Evolutionary conservation across 2,113 vertebrate genomes (phyloP).

Genomic region (Seriola aureovittata): DNA sequence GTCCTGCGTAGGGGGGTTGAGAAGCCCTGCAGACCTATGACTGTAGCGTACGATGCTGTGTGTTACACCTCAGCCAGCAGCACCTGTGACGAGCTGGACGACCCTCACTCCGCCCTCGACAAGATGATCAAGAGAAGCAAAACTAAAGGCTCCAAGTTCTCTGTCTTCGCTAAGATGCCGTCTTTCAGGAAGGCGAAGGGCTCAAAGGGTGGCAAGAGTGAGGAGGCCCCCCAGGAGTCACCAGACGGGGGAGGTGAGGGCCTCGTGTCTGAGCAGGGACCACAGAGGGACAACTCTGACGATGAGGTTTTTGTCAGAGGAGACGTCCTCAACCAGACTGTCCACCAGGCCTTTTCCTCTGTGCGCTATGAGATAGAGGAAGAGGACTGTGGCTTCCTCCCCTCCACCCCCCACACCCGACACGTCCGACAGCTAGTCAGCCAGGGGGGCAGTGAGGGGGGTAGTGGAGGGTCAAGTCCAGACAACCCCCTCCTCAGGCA

Average conservation of each 20-base stretch:
- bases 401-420: slow-evolving; percentile 31
- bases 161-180: slow-evolving; percentile 85
- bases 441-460: slow-evolving; percentile 30
- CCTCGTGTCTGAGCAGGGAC: slow-evolving; percentile 36
- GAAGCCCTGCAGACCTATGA: slow-evolving; percentile 44
- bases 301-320: slow-evolving; percentile 84
- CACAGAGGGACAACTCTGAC: slow-evolving; percentile 76
- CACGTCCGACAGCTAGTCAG: slow-evolving; percentile 34
- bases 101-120: slow-evolving; percentile 58
- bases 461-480: slow-evolving; percentile 27
- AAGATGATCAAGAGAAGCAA: slow-evolving; percentile 78
- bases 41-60: slow-evolving; percentile 63
- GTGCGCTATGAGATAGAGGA: slow-evolving; percentile 27
- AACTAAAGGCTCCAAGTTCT: slow-evolving; percentile 73
- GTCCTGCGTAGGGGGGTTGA: slow-evolving; percentile 16
- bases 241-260: slow-evolving; percentile 34
- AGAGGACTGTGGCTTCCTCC: slow-evolving; percentile 11
- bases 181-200: slow-evolving; percentile 81
- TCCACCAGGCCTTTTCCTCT: slow-evolving; percentile 69
- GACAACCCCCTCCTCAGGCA: slow-evolving; percentile 56
- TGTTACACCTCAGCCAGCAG: slow-evolving; percentile 64
- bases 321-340: slow-evolving; percentile 70
- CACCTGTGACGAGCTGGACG: slow-evolving; percentile 79
- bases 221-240: slow-evolving; percentile 32
- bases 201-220: slow-evolving; percentile 49